Percentiles rank a stretch among this genome's conserved stretches.
Conservation (phyloP, 2,113 vertebrate genomes). For the Halichoeres trimaculatus region DNA sequence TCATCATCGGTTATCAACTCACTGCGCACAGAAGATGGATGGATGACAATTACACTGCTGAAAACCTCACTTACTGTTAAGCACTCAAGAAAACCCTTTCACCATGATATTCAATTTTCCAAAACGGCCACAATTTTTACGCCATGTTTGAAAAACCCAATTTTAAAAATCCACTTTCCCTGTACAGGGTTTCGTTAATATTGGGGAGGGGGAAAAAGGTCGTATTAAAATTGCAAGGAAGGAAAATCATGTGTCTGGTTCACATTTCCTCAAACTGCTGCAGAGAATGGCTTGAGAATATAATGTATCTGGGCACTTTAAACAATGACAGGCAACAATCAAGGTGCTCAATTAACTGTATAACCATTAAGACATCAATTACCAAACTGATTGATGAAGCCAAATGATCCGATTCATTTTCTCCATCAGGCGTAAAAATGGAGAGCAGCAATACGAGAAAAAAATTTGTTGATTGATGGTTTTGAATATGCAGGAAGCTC, state of each 20-base stretch:
- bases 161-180: not conserved
- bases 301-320: conserved; percentile 76
- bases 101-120: conserved; percentile 19
- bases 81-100: conserved; percentile 44
- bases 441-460: conserved; percentile 82
- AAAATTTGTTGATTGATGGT: conserved; percentile 88
- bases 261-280: conserved; percentile 40
- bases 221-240: not conserved
- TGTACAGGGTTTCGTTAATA: not conserved
- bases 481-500: conserved; percentile 78
- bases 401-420: conserved; percentile 93
- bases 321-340: conserved; percentile 87
- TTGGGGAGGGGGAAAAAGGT: not conserved
- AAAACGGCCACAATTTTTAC: conserved; percentile 17
- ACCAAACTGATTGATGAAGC: conserved; percentile 94
- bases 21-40: conserved; percentile 79
- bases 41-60: conserved; percentile 79
- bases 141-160: not conserved
- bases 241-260: conserved; percentile 49
- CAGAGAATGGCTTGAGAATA: conserved; percentile 48
- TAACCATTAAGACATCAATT: conserved; percentile 96
- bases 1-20: conserved; percentile 78
- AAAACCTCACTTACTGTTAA: conserved; percentile 64
- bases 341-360: conserved; percentile 95
- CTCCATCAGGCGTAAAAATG: conserved; percentile 90